Base-by-base conservation (phyloP, 2,113 vertebrate genomes). In the Oceanodroma tethys region DNA sequence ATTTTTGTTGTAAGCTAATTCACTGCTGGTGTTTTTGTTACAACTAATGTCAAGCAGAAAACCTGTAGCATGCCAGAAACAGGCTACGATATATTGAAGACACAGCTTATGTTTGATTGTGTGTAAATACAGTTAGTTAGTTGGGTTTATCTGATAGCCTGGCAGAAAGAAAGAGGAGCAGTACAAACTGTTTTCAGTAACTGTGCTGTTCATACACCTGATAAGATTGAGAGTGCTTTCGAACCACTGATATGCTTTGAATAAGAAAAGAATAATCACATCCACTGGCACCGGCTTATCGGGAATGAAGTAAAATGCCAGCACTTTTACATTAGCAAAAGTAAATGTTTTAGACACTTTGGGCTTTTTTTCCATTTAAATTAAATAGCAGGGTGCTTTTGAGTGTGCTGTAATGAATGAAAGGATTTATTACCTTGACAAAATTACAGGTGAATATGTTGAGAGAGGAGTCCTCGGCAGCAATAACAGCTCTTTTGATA, bases 221-320 rank as follows among this genome's bases (percentile, higher is more conserved):
- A 98, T 98, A 98, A 98, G 98, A 98, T 97, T 96, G 97, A 98
- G 97, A 98, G 97, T 97, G 98, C 98, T 98, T 98, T 98, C 94
- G 50, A 98, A 98, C 98, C 97, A 97, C 98, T 98, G 98, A 98
- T 98, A 98, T 62, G 97, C 98, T 98, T 98, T 98, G 98, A 98
- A 98, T 98, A 98, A 98, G 98, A 98, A 98, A 98, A 98, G 98
- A 98, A 98, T 98, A 98, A 98, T 98, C 98, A 97, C 97, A 97
- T 98, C 98, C 95, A 90, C 97, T 98, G 98, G 98, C 98, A 98
- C 97, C 52, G 63, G 98, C 98, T 99, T 98, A 99, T 98, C 98
- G 20, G 96, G 96, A 98, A 94, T 93, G 96, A 97, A 98, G 98
- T 95, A 98, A 99, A 98, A 98, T 98, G 97, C 98, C 98, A 98